These are phyloP conservation scores for Yponomeuta plumbellus DNA, from an alignment of 2,888 invertebrate species.

Conservation along the genomic window DNA sequence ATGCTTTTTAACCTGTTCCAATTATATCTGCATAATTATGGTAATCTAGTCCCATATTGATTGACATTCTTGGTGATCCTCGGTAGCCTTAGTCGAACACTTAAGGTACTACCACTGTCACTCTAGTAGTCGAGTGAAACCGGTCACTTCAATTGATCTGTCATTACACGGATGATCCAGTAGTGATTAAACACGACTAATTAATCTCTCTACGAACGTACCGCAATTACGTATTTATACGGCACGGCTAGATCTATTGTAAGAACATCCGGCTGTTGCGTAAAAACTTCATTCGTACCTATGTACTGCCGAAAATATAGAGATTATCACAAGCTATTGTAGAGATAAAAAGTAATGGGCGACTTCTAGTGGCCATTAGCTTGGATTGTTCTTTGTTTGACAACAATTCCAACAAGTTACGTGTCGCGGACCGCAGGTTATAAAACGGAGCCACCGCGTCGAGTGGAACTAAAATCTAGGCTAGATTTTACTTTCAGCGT, in stretches of 20 bases:
- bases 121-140: neutral
- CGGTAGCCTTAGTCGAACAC: neutral
- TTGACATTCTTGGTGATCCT: neutral
- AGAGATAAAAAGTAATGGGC: neutral
- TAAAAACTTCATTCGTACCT: neutral
- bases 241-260: neutral
- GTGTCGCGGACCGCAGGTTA: constrained; percentile 11
- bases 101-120: neutral
- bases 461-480: constrained; percentile 7
- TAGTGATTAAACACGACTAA: constrained; percentile 27
- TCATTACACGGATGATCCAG: constrained; percentile 10
- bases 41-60: neutral
- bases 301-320: neutral
- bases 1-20: too few relatives aligned
- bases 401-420: constrained; percentile 16
- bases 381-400: neutral
- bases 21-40: neutral
- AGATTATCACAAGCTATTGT: neutral
- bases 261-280: neutral
- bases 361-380: neutral
- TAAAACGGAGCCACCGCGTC: neutral
- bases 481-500: constrained; percentile 16
- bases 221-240: constrained; percentile 28
- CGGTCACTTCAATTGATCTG: constrained; percentile 7
- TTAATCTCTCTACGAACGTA: constrained; percentile 35